A percentile compares a stretch with the other conserved stretches of the same genome.
phyloP scores from a whole-genome alignment of 2,888 invertebrate species.

The Willowsia nigromaculata region DNA sequence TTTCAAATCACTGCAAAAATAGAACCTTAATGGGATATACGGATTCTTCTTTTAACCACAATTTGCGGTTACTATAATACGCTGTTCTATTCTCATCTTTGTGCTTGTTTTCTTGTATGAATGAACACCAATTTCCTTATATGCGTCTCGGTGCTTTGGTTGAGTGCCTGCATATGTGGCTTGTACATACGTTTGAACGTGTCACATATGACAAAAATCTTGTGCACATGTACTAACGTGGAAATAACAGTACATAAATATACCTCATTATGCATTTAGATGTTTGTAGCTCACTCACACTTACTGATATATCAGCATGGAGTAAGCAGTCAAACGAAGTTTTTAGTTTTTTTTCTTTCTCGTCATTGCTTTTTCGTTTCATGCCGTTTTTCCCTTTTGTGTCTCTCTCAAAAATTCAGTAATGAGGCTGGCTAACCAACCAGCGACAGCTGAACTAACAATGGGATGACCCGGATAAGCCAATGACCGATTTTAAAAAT shows the following conservation, averaged over 20 bases:
- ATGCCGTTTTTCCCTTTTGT: constrained; percentile 15
- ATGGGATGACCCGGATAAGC: too few relatives aligned
- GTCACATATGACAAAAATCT: background rate
- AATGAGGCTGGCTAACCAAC: constrained; percentile 62
- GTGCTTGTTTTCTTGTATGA: background rate
- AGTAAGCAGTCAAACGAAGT: background rate
- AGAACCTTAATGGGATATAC: constrained; percentile 18
- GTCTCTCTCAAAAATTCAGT: constrained; percentile 44
- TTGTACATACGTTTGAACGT: background rate
- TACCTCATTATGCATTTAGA: background rate
- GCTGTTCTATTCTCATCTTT: background rate
- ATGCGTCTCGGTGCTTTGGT: background rate
- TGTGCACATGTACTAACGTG: constrained; percentile 1
- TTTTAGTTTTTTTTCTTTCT: constrained; percentile 17
- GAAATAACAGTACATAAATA: constrained; percentile 20
- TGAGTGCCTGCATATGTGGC: constrained; percentile 32
- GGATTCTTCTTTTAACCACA: constrained; percentile 9
- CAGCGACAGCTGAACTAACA: constrained; percentile 46
- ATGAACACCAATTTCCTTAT: background rate
- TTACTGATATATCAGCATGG: background rate
- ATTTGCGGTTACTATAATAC: constrained; percentile 39
- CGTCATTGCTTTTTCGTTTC: constrained; percentile 19
- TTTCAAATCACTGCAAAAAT: constrained; percentile 22
- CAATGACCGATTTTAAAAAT: too few relatives aligned
- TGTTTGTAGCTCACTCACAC: background rate